phyloP scores from a whole-genome alignment of 2,113 vertebrate species.

The Hippocampus guttulatus region DNA sequence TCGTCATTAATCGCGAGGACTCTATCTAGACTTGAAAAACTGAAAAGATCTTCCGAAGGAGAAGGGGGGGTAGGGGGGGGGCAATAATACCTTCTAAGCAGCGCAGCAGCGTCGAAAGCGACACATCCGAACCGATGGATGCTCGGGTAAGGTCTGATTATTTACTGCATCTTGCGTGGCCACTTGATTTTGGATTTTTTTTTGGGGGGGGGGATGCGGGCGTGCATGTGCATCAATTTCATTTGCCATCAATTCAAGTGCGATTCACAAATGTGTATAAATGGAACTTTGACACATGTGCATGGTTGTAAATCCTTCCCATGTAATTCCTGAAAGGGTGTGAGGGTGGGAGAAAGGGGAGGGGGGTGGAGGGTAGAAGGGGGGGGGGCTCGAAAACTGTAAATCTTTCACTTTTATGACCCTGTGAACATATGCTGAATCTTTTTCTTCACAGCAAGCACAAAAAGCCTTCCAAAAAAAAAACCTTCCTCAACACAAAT shows the following conservation, averaged over 20 bases:
- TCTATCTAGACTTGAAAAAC: constrained; percentile 99
- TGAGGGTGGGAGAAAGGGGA: constrained; percentile 92
- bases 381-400: constrained; percentile 90
- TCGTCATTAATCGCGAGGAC: constrained; percentile 99
- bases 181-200: constrained; percentile 32
- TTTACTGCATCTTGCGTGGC: constrained; percentile 57
- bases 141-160: constrained; percentile 87
- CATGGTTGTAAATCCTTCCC: constrained; percentile 97
- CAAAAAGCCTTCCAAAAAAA: constrained; percentile 65
- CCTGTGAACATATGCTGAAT: constrained; percentile 98
- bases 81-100: constrained; percentile 85
- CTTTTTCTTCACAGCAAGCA: constrained; percentile 69
- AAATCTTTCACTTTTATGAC: constrained; percentile 99
- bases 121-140: constrained; percentile 82
- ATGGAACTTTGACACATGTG: constrained; percentile 81
- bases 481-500: constrained; percentile 26
- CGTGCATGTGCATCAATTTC: background rate
- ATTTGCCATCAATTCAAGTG: too few relatives aligned
- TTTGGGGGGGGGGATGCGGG: background rate
- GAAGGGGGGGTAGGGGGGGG: constrained; percentile 30
- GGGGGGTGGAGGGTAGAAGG: constrained; percentile 84
- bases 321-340: constrained; percentile 98
- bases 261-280: too few relatives aligned
- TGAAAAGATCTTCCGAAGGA: constrained; percentile 99
- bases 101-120: constrained; percentile 73